Evolutionary conservation across 2,113 vertebrate species (phyloP), one percentile per base, ranked within the genome.

Genomic region (Naja naja): DNA sequence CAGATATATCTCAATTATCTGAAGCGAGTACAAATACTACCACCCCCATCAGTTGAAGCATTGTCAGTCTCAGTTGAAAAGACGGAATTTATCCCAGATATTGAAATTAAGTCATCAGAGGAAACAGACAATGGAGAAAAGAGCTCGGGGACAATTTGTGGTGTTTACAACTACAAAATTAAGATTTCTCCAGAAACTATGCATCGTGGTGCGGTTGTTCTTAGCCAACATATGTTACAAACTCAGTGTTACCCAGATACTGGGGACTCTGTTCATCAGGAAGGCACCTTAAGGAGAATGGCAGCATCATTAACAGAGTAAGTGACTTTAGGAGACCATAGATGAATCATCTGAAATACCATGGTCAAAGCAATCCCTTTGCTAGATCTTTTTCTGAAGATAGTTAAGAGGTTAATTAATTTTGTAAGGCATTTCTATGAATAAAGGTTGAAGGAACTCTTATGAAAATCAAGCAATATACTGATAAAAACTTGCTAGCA

Each of bases 271-370:
- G 3, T 0, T 52, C 69, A 55, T n/a, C 34, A 92, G 90, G 94
- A 94, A 90, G 92, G 85, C 39, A 6, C 39, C 18, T 12, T 91
- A 34, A 91, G 91, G 47, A 92, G 27, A 90, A 90, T 94, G 93
- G 93, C 89, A 52, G 54, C 25, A n/a, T 92, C 93, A 23, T 88
- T 94, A 90, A 91, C 89, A 90, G 89, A 96, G 95, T 95, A 94
- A 94, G 94, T 96, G 27, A 45, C 23, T 22, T 3, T 25, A 56
- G 39, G 81, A 89, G 53, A 89, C 81, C 9, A 39, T n/a, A 53
- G 43, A 53, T 25, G 3, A 39, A 56, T 16, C 16, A 23, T 8
- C 10, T 74, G 5, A 3, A 53, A 18, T 55, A 91, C 18, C 39
- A 20, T 14, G 43, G n/a, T 64, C 34, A 52, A 91, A 39, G 27